A percentile compares a stretch with the other conserved stretches of the same genome.
These are phyloP conservation scores for Cybosia mesomella DNA, from an alignment of 2,888 invertebrate genomes.

Conservation along the genomic window DNA sequence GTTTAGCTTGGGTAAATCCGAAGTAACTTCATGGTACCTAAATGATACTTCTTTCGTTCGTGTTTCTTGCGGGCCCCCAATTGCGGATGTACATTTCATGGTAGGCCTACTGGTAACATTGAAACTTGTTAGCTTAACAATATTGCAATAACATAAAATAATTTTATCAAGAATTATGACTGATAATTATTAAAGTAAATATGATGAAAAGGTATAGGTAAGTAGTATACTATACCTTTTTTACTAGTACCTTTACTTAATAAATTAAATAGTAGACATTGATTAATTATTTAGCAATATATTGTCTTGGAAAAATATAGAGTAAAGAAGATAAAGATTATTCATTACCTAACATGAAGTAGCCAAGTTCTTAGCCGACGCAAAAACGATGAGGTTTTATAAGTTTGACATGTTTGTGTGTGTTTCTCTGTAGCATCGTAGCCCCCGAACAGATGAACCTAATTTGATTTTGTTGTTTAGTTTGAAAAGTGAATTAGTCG, in stretches of 20 bases:
- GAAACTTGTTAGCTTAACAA: slow-evolving; percentile 23
- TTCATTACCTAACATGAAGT: not conserved
- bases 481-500: too few relatives aligned
- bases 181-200: not conserved
- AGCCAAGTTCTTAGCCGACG: not conserved
- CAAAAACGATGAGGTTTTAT: too few relatives aligned
- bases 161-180: not conserved
- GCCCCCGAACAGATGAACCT: too few relatives aligned
- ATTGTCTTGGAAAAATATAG: not conserved
- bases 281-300: not conserved
- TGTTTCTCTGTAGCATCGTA: too few relatives aligned
- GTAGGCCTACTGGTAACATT: slow-evolving; percentile 32
- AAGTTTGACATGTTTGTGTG: too few relatives aligned
- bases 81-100: too few relatives aligned
- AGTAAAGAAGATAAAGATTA: not conserved
- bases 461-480: too few relatives aligned
- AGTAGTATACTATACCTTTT: too few relatives aligned
- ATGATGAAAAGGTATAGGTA: not conserved
- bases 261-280: not conserved
- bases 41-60: too few relatives aligned
- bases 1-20: too few relatives aligned
- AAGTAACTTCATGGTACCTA: too few relatives aligned
- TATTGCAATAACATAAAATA: slow-evolving; percentile 3
- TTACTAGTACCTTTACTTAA: not conserved
- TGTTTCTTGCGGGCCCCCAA: too few relatives aligned